phyloP scores from a whole-genome alignment of 2,797 vertebrate genomes.

The Galaxias olidus region DNA sequence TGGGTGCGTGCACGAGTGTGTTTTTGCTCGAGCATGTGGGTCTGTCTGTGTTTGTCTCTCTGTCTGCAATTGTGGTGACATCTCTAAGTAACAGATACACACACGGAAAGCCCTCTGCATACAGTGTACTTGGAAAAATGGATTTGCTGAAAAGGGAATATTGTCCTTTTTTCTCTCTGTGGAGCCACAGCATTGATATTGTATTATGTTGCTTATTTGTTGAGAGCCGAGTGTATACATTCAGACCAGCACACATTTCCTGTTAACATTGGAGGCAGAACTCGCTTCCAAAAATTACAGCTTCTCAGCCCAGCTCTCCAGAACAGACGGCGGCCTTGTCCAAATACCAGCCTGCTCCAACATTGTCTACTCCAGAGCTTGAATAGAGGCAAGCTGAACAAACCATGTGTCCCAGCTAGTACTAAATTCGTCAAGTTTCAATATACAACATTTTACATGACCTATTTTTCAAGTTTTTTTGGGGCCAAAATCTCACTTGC shows the following conservation, averaged over 20 bases:
- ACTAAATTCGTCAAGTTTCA: too few relatives aligned
- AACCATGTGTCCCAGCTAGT: constrained; percentile 1
- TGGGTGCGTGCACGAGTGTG: constrained; percentile 42
- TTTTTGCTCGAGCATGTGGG: constrained; percentile 21
- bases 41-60: neutral
- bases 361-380: constrained; percentile 56
- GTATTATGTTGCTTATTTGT: constrained; percentile 72
- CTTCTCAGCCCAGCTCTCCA: constrained; percentile 60
- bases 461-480: too few relatives aligned
- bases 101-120: constrained; percentile 26
- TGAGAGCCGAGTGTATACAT: constrained; percentile 67
- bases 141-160: constrained; percentile 22
- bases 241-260: constrained; percentile 66
- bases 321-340: constrained; percentile 67
- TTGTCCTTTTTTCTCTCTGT: constrained; percentile 25
- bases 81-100: constrained; percentile 2
- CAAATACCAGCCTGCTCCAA: constrained; percentile 64
- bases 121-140: constrained; percentile 41
- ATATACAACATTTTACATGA: too few relatives aligned
- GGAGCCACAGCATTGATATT: constrained; percentile 61
- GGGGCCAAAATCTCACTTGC: too few relatives aligned
- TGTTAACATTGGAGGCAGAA: constrained; percentile 68
- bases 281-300: constrained; percentile 65
- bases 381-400: constrained; percentile 9
- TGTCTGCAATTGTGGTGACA: neutral